phyloP scores from a whole-genome alignment of 1,140 invertebrate genomes.

The Drosophila persimilis region DNA sequence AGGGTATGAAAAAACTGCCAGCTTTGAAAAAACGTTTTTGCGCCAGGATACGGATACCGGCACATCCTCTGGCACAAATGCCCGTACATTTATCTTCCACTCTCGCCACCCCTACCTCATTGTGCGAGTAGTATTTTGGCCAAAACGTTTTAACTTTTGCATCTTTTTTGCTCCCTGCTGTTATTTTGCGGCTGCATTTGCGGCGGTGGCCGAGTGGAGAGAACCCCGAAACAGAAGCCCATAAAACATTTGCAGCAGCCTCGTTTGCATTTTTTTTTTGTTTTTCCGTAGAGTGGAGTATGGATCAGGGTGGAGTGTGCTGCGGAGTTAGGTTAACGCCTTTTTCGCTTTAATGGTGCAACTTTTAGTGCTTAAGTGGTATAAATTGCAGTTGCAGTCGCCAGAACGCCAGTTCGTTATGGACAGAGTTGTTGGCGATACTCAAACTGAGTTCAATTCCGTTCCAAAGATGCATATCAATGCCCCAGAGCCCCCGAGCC shows the following conservation, averaged over 20 bases:
- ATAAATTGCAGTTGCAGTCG: constrained; percentile 67
- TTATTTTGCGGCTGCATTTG: constrained; percentile 34
- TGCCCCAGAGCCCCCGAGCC: constrained; percentile 17
- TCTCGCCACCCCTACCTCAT: constrained; percentile 1
- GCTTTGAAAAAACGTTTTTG: constrained; percentile 20
- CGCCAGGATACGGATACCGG: constrained; percentile 23
- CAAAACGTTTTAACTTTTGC: constrained; percentile 52
- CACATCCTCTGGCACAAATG: constrained; percentile 15
- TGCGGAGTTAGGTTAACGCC: constrained; percentile 63
- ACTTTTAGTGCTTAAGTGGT: constrained; percentile 77
- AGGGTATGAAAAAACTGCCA: not conserved
- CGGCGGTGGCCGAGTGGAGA: constrained; percentile 17
- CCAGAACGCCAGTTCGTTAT: constrained; percentile 16
- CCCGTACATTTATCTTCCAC: not conserved
- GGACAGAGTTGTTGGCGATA: constrained; percentile 4
- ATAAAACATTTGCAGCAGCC: constrained; percentile 72
- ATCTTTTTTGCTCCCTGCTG: constrained; percentile 11
- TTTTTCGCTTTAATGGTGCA: constrained; percentile 73
- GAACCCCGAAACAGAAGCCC: constrained; percentile 35
- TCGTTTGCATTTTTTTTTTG: constrained; percentile 40
- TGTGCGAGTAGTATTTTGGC: constrained; percentile 31
- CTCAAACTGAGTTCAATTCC: constrained; percentile 22
- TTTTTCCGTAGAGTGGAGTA: constrained; percentile 14
- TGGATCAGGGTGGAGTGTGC: not conserved
- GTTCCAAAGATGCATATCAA: constrained; percentile 62